phyloP scores from a whole-genome alignment of 2,797 vertebrate species.

The Telmatherina bonti region DNA sequence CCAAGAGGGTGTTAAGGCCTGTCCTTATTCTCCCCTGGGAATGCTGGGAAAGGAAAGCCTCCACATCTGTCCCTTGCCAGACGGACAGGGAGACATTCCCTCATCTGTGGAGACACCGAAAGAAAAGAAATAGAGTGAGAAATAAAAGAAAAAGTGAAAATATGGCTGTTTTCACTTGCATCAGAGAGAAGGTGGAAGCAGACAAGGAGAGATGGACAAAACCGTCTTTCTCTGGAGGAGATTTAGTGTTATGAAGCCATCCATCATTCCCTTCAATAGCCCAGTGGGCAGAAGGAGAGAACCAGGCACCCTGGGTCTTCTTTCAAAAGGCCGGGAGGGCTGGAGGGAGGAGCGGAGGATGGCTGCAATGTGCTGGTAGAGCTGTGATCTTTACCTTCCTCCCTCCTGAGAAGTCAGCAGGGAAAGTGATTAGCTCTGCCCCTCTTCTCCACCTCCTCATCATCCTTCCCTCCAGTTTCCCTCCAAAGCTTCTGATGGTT shows the following conservation, averaged over 20 bases:
- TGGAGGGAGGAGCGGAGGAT: constrained; percentile 56
- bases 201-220: neutral
- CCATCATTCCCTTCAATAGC: constrained; percentile 83
- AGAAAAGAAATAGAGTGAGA: constrained; percentile 27
- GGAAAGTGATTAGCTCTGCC: constrained; percentile 84
- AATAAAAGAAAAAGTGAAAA: constrained; percentile 5
- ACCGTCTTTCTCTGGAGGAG: constrained; percentile 50
- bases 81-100: constrained; percentile 58
- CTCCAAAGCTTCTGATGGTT: constrained; percentile 49
- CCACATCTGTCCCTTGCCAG: constrained; percentile 82
- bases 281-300: constrained; percentile 70
- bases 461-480: constrained; percentile 51
- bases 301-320: constrained; percentile 72
- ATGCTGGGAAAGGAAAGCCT: constrained; percentile 84
- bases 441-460: constrained; percentile 65
- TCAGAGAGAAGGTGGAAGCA: neutral
- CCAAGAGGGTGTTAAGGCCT: constrained; percentile 77
- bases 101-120: constrained; percentile 10
- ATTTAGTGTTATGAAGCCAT: constrained; percentile 83
- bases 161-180: neutral
- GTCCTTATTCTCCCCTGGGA: constrained; percentile 78
- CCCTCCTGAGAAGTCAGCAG: constrained; percentile 80
- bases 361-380: constrained; percentile 62
- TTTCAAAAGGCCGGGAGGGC: constrained; percentile 72
- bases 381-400: constrained; percentile 83